phyloP scores from a whole-genome alignment of 2,797 vertebrate genomes.

The Scyliorhinus canicula region DNA sequence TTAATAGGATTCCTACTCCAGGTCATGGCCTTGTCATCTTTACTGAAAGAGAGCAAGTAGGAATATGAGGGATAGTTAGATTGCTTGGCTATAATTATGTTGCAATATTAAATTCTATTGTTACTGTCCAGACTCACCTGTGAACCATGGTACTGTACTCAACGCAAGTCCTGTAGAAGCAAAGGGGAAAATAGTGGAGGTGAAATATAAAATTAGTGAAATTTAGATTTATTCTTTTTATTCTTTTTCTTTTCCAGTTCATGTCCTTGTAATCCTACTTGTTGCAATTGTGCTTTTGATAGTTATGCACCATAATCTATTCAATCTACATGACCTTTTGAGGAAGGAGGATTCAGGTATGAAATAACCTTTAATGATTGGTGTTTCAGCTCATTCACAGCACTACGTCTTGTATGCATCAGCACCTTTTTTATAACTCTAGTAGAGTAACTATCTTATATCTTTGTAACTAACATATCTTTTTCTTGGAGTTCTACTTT shows the following conservation, averaged over 20 bases:
- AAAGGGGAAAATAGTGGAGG: background rate
- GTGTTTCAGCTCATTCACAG: background rate
- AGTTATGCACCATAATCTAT: slow-evolving; percentile 82
- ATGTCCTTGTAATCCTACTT: slow-evolving; percentile 77
- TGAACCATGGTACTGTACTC: background rate
- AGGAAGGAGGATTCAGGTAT: slow-evolving; percentile 75
- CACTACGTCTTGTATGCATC: background rate
- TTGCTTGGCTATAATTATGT: background rate
- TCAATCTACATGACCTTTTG: slow-evolving; percentile 82
- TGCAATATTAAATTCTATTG: background rate
- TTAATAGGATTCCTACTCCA: background rate
- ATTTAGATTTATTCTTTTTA: slow-evolving; percentile 36
- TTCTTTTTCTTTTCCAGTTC: slow-evolving; percentile 65
- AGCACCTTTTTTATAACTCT: background rate
- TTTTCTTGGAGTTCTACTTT: background rate
- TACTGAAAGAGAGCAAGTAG: background rate
- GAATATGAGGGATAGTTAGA: background rate
- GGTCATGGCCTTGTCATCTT: background rate
- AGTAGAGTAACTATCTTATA: background rate
- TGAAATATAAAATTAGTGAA: slow-evolving; percentile 33
- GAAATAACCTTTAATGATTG: background rate
- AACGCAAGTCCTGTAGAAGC: background rate
- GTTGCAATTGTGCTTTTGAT: slow-evolving; percentile 79
- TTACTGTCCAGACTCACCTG: background rate
- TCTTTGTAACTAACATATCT: no score